A percentile compares a stretch with the other conserved stretches of the same genome.
Evolutionary conservation across 2,888 invertebrate genomes (phyloP).

Genomic region (Eristalis intricaria): DNA sequence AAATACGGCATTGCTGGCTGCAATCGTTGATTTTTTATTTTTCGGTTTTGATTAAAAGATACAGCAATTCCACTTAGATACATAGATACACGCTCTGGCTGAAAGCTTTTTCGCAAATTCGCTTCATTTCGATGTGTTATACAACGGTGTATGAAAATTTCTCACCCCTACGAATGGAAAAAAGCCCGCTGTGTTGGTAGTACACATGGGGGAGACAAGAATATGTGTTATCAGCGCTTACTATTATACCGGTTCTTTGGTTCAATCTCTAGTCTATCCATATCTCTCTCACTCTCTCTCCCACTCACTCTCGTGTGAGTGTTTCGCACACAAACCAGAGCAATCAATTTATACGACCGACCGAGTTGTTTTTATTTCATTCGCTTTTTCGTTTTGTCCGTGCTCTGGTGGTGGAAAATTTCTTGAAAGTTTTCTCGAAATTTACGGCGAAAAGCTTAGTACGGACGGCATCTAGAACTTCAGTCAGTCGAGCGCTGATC

Average conservation of each 20-base stretch:
- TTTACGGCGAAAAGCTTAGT: conserved; percentile 73
- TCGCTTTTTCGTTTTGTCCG: neutral
- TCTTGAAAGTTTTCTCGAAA: conserved; percentile 52
- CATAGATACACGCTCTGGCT: conserved; percentile 2
- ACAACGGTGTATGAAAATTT: conserved; percentile 51
- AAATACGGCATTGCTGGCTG: conserved; percentile 59
- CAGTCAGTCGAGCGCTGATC: conserved; percentile 76
- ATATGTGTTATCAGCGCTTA: conserved; percentile 61
- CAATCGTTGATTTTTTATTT: conserved; percentile 40
- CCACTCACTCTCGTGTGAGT: neutral
- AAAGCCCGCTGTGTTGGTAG: conserved; percentile 24
- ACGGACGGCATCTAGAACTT: conserved; percentile 63
- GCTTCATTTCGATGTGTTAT: conserved; percentile 57
- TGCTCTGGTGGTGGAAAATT: conserved; percentile 63
- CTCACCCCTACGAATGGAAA: conserved; percentile 57
- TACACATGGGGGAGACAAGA: conserved; percentile 49
- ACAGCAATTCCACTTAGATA: conserved; percentile 51
- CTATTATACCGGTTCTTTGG: conserved; percentile 43
- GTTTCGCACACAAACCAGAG: conserved; percentile 32
- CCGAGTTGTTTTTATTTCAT: conserved; percentile 10
- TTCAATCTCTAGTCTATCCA: conserved; percentile 8
- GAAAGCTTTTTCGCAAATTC: conserved; percentile 64
- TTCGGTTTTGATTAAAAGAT: conserved; percentile 58
- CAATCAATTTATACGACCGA: conserved; percentile 51
- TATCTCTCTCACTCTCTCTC: conserved; percentile 20